Conservation (phyloP, 2,113 vertebrate genomes). For the Platichthys flesus region DNA sequence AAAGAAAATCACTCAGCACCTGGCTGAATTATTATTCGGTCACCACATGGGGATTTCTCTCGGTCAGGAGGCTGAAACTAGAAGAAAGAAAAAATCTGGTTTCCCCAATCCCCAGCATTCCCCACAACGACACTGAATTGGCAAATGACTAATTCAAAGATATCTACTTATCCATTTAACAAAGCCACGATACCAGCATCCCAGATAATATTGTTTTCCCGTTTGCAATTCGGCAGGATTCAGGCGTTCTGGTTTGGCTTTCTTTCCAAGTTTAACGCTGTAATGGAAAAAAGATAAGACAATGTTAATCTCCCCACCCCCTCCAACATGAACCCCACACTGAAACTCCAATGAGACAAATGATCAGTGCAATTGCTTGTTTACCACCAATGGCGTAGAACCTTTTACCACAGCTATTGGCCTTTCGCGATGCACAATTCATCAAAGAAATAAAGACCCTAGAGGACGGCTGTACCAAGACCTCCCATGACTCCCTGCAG, state of each 20-base stretch:
- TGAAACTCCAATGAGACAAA: conserved; percentile 15
- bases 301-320: conserved; percentile 66
- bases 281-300: conserved; percentile 57
- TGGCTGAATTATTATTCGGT: conserved; percentile 69
- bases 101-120: conserved; percentile 67
- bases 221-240: conserved; percentile 48
- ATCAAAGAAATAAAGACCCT: conserved; percentile 43
- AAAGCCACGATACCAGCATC: conserved; percentile 67
- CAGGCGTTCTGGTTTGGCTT: conserved; percentile 26
- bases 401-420: conserved; percentile 53
- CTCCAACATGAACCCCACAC: conserved; percentile 15
- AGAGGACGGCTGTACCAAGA: conserved; percentile 59
- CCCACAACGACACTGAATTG: conserved; percentile 57
- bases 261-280: conserved; percentile 57
- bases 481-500: conserved; percentile 64
- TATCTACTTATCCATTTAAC: conserved; percentile 13
- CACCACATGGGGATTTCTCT: conserved; percentile 73
- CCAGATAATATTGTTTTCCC: conserved; percentile 32
- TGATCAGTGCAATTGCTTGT: not conserved
- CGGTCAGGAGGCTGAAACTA: conserved; percentile 79
- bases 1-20: conserved; percentile 89
- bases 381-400: conserved; percentile 47
- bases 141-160: conserved; percentile 33
- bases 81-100: conserved; percentile 62
- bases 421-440: conserved; percentile 43